A percentile compares a stretch with the other conserved stretches of the same genome.
phyloP scores from a whole-genome alignment of 2,113 vertebrate species.

The Mormoops blainvillei region DNA sequence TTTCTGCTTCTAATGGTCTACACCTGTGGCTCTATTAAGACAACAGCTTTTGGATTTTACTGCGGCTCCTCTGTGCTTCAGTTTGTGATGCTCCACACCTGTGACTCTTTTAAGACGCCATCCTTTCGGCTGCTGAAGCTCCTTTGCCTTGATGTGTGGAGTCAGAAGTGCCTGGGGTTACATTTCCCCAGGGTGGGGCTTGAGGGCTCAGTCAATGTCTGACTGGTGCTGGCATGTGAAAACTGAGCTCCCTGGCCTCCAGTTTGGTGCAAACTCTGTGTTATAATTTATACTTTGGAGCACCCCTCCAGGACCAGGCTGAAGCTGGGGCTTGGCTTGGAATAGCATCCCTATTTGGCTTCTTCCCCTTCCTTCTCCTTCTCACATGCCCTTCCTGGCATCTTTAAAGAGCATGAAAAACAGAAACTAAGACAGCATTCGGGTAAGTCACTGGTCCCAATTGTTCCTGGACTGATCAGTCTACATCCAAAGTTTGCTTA shows the following conservation, averaged over 20 bases:
- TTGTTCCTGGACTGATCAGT: neutral
- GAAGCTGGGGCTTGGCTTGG: neutral
- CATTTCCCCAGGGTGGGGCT: neutral
- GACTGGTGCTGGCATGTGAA: neutral
- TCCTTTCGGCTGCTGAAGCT: neutral
- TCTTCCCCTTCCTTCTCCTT: neutral
- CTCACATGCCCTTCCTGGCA: neutral
- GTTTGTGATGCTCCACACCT: neutral
- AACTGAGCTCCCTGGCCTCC: neutral
- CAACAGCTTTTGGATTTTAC: neutral
- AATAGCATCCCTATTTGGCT: neutral
- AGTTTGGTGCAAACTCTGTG: neutral
- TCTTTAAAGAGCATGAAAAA: neutral
- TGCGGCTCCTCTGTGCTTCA: neutral
- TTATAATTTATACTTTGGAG: neutral
- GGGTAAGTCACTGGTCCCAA: neutral
- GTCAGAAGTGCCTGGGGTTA: neutral
- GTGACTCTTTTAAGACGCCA: neutral
- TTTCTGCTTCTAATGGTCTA: neutral
- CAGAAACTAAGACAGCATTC: neutral
- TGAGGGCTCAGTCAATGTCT: neutral
- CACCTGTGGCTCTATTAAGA: neutral
- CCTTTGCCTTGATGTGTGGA: neutral
- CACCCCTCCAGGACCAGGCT: neutral
- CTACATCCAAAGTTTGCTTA: neutral